Base-by-base conservation (phyloP, 2,113 vertebrate genomes). In the Grammomys dolichurus region DNA sequence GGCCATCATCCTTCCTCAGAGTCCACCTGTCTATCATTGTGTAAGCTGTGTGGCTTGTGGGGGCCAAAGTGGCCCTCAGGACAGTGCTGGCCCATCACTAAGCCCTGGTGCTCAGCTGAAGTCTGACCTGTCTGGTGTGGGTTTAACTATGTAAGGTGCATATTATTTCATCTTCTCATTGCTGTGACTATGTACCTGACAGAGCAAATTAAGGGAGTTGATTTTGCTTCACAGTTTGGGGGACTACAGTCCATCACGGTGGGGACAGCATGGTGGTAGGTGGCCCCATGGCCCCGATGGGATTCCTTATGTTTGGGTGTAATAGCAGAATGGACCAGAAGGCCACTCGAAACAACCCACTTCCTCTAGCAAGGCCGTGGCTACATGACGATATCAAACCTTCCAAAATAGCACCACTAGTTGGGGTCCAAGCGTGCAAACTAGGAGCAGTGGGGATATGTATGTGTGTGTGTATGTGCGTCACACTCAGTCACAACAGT, bases 21-120 rank as follows among this genome's bases (percentile, higher is more conserved):
- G 5, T 33, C 81, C 19, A 0, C 73, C 77, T 72, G 76, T 28
- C 16, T 1, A 17, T 24, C 26, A 0, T 0, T 0, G 0, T 20
- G 7, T 16, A 14, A 76, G 69, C n/a, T 22, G 72, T 72, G 56
- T 43, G 76, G 31, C 40, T 14, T 4, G n/a, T 2, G 14, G 22
- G 87, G 19, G 65, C 40, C 28, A 69, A 56, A 22, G 46, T 5
- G 9, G 51, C 4, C 14, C 7, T 11, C 84, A 28, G 63, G 86
- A 31, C 0, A 4, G 14, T 17, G 43, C 28, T 77, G 3, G 2
- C 48, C 22, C n/a, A 2, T 51, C 13, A 7, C 7, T 40, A 17
- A n/a, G 24, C 54, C 51, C 24, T 1, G 31, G 17, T 67, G 16
- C 22, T 91, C 36, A n/a, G 63, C 28, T 40, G 48, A 46, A 43